Evolutionary conservation across 2,113 vertebrate genomes (phyloP).

Genomic region (Marcusenius ussheri): DNA sequence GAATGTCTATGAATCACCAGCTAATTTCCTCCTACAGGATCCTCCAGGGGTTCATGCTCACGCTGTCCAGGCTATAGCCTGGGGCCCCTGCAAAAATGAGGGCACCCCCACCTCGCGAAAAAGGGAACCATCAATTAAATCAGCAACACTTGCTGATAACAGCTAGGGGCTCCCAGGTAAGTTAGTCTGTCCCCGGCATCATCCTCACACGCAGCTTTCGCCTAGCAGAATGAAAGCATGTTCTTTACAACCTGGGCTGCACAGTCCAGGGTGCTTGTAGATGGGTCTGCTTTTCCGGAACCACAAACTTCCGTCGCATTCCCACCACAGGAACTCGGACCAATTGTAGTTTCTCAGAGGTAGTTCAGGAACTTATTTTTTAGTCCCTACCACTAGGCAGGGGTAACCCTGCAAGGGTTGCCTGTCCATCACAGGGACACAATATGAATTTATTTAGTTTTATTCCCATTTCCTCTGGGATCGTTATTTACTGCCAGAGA

Average conservation of each 20-base stretch:
- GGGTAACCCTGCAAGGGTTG: neutral
- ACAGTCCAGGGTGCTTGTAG: neutral
- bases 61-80: neutral
- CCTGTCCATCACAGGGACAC: neutral
- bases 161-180: neutral
- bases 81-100: neutral
- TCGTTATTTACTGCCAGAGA: neutral
- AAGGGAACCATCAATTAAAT: neutral
- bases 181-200: neutral
- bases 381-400: neutral
- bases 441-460: neutral
- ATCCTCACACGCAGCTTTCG: neutral
- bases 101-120: neutral
- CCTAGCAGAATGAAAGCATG: neutral
- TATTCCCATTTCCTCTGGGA: neutral
- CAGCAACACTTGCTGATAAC: neutral
- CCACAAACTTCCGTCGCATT: neutral
- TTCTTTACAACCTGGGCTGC: neutral
- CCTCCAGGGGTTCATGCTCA: neutral
- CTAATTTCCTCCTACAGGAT: neutral
- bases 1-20: neutral
- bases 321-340: neutral
- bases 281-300: neutral
- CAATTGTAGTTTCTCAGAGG: neutral
- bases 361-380: neutral